phyloP scores from a whole-genome alignment of 2,797 vertebrate species.

The Cyclura pinguis region DNA sequence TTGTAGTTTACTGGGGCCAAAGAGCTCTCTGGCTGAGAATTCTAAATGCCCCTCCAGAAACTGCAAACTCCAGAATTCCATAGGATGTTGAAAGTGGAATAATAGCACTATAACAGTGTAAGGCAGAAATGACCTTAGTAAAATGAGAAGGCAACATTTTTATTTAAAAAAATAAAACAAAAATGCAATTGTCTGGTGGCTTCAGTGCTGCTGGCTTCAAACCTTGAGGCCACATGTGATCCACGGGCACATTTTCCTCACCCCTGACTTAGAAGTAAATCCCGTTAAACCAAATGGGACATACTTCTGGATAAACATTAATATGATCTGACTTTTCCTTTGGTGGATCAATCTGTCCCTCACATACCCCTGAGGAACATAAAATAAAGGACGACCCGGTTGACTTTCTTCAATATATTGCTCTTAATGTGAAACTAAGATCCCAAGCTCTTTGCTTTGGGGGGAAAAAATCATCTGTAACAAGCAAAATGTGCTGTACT shows the following conservation, averaged over 20 bases:
- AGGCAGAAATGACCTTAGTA: too few species aligned
- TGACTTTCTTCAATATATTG: constrained; percentile 32
- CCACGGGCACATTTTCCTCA: too few species aligned
- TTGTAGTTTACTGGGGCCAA: too few species aligned
- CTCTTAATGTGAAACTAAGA: constrained; percentile 46
- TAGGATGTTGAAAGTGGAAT: too few species aligned
- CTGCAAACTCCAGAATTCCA: too few species aligned
- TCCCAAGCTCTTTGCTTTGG: neutral
- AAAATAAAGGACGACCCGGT: constrained; percentile 1
- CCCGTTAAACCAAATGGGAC: neutral
- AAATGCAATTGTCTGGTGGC: neutral
- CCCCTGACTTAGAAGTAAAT: neutral
- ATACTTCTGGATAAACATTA: neutral
- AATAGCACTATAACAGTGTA: too few species aligned
- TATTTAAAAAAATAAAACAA: too few species aligned
- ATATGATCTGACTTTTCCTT: neutral
- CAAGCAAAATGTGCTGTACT: constrained; percentile 31
- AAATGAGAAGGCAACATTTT: too few species aligned
- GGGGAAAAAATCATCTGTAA: constrained; percentile 28
- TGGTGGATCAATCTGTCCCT: accelerated
- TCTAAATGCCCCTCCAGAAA: too few species aligned
- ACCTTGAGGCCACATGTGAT: too few species aligned
- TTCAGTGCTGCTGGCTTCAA: too few species aligned
- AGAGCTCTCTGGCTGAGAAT: too few species aligned
- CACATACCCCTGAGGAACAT: accelerated